Percentiles rank a stretch among this genome's conserved stretches.
Evolutionary conservation across 2,888 invertebrate species (phyloP).

Genomic region (Amiota minor): DNA sequence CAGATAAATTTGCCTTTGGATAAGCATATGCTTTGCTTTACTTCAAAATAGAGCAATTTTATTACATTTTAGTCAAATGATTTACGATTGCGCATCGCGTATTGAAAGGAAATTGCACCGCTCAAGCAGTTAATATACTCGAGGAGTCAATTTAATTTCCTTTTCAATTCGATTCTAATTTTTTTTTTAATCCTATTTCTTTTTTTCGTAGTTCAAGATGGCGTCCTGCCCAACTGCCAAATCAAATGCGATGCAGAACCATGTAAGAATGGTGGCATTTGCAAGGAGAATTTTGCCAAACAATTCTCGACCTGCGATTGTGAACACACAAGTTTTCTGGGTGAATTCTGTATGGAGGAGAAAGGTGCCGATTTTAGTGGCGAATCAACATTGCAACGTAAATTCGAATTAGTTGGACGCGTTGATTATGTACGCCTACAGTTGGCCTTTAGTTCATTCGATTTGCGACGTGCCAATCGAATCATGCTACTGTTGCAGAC

Average conservation of each 20-base stretch:
- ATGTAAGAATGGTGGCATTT: slow-evolving; percentile 89
- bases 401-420: slow-evolving; percentile 80
- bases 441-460: slow-evolving; percentile 88
- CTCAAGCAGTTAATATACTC: neutral
- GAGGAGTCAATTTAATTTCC: neutral
- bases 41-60: too few relatives aligned
- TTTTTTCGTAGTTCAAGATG: slow-evolving; percentile 75
- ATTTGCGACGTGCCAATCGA: slow-evolving; percentile 84
- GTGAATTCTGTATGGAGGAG: slow-evolving; percentile 90
- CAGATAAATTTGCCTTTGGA: too few relatives aligned
- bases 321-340: slow-evolving; percentile 90
- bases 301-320: slow-evolving; percentile 91
- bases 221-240: slow-evolving; percentile 86
- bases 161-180: neutral
- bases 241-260: slow-evolving; percentile 92
- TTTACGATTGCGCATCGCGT: slow-evolving; percentile 3
- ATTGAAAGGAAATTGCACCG: slow-evolving; percentile 23
- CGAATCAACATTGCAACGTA: slow-evolving; percentile 86
- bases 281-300: slow-evolving; percentile 90
- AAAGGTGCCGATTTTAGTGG: slow-evolving; percentile 93
- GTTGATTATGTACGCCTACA: slow-evolving; percentile 87
- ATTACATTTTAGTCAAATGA: too few relatives aligned
- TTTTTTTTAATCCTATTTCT: neutral
- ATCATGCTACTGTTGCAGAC: slow-evolving; percentile 87
- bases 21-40: too few relatives aligned